Conservation (phyloP, 2,797 vertebrate species). For the Naso thynnoides region DNA sequence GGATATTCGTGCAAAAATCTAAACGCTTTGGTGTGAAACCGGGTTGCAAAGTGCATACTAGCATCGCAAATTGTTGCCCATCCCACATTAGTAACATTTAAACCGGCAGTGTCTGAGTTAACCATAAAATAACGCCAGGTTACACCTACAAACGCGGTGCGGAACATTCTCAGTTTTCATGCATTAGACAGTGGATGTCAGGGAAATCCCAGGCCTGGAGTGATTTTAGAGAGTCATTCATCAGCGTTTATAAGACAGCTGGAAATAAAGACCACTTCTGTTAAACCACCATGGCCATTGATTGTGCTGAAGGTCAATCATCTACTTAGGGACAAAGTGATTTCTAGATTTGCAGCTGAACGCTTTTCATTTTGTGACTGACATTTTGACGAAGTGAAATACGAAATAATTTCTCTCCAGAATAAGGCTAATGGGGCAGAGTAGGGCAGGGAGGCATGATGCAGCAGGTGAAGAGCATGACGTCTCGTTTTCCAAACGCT, state of each 20-base stretch:
- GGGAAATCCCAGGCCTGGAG: slow-evolving; percentile 69
- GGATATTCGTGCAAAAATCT: neutral
- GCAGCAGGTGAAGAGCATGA: slow-evolving; percentile 25
- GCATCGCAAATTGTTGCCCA: neutral
- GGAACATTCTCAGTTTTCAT: slow-evolving; percentile 48
- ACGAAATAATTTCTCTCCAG: slow-evolving; percentile 53
- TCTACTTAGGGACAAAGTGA: slow-evolving; percentile 77
- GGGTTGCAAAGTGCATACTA: neutral
- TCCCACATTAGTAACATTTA: neutral
- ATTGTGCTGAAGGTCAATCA: slow-evolving; percentile 82
- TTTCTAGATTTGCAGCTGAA: slow-evolving; percentile 70
- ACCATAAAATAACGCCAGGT: slow-evolving; percentile 24
- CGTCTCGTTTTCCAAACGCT: neutral
- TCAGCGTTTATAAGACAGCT: slow-evolving; percentile 80
- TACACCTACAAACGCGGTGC: slow-evolving; percentile 22
- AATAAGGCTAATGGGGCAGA: slow-evolving; percentile 40
- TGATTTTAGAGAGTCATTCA: slow-evolving; percentile 82
- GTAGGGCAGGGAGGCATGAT: slow-evolving; percentile 2
- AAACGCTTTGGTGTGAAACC: too few species aligned
- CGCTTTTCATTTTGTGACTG: slow-evolving; percentile 65
- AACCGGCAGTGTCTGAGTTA: slow-evolving; percentile 16
- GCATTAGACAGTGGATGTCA: slow-evolving; percentile 35
- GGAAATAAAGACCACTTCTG: slow-evolving; percentile 82
- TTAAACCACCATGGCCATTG: slow-evolving; percentile 76
- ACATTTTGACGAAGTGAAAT: slow-evolving; percentile 62